Percentiles rank a stretch among this genome's conserved stretches.
Evolutionary conservation across 2,113 vertebrate species (phyloP).

Genomic region (Plecturocebus donacophilus): DNA sequence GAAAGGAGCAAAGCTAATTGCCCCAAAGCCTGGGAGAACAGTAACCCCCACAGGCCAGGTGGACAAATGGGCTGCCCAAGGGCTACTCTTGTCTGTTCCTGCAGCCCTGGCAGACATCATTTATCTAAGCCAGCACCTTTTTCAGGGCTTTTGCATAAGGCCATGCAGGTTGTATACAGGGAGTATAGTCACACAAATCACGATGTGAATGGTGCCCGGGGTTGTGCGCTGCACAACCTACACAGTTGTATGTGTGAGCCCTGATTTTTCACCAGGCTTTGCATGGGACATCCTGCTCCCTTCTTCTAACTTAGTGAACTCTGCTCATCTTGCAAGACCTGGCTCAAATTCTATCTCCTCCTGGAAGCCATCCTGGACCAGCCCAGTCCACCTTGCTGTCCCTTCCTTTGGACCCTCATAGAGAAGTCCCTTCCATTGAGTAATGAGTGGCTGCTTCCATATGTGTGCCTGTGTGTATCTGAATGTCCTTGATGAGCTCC

Average conservation of each 20-base stretch:
- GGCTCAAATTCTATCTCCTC: not conserved
- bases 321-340: not conserved
- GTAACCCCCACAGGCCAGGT: too few species aligned
- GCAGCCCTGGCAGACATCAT: not conserved
- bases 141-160: not conserved
- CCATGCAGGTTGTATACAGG: not conserved
- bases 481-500: conserved; percentile 30
- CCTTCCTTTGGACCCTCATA: not conserved
- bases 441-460: not conserved
- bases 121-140: not conserved
- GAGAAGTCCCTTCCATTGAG: not conserved
- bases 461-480: not conserved
- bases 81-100: not conserved
- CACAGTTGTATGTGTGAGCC: not conserved
- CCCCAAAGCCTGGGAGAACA: not conserved
- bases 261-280: not conserved
- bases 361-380: conserved; percentile 1
- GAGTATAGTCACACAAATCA: not conserved
- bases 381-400: not conserved
- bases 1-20: not conserved
- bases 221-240: not conserved
- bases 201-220: not conserved
- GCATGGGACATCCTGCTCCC: not conserved
- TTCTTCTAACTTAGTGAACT: not conserved
- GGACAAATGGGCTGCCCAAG: not conserved